phyloP scores from a whole-genome alignment of 2,888 invertebrate genomes.

The Linhomoeus sp. region DNA sequence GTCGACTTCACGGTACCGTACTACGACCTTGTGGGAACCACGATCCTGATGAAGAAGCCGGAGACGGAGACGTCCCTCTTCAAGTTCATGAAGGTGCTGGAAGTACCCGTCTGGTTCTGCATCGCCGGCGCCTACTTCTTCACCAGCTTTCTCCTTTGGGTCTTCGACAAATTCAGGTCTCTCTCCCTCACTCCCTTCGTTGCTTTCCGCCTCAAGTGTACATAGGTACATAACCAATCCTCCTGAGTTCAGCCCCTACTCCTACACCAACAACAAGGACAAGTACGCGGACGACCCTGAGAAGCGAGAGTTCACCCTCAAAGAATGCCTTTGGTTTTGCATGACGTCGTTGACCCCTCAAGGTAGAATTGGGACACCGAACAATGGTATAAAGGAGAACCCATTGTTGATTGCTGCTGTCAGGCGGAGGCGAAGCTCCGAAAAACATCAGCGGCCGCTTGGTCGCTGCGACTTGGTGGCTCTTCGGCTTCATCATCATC shows the following conservation, averaged over 20 bases:
- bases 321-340: slow-evolving; percentile 95
- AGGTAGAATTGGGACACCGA: slow-evolving; percentile 25
- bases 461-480: slow-evolving; percentile 95
- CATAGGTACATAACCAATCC: too few relatives aligned
- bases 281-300: slow-evolving; percentile 47
- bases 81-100: slow-evolving; percentile 71
- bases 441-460: slow-evolving; percentile 83
- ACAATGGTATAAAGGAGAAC: background rate
- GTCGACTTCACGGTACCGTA: slow-evolving; percentile 96
- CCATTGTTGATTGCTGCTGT: background rate
- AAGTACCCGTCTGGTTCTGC: slow-evolving; percentile 87
- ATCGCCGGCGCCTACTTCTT: slow-evolving; percentile 84
- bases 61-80: slow-evolving; percentile 73
- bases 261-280: slow-evolving; percentile 74
- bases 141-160: slow-evolving; percentile 79
- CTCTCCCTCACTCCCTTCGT: background rate
- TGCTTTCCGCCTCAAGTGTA: too few relatives aligned
- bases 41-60: slow-evolving; percentile 79
- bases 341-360: slow-evolving; percentile 91
- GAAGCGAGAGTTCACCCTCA: slow-evolving; percentile 75
- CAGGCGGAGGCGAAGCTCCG: slow-evolving; percentile 78
- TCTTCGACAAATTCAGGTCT: slow-evolving; percentile 63
- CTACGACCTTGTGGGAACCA: slow-evolving; percentile 88
- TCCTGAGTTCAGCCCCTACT: slow-evolving; percentile 57
- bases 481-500: slow-evolving; percentile 94